Evolutionary conservation across 2,888 invertebrate species (phyloP), one percentile per base, ranked within the genome.

Genomic region (Melanostoma mellinum): DNA sequence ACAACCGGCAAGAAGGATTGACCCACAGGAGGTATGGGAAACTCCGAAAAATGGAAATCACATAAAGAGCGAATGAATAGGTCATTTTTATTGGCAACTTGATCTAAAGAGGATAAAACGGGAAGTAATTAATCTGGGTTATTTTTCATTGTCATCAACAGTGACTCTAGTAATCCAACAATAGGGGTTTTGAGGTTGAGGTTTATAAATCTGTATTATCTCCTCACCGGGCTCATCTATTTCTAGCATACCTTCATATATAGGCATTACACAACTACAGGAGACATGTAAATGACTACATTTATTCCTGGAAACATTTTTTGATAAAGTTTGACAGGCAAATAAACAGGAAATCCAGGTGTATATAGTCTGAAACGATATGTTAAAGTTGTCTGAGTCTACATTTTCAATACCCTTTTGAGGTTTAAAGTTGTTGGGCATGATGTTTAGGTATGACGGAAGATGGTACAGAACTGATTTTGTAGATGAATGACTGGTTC

Each of bases 11-110:
- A 3, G 44, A 44, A 44, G 6, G 44, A 6, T 44, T 44, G 44
- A 6, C 44, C 44, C n/a, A 44, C n/a, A 44, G 44, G 44, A 6
- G 44, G 44, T 9, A 44, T 44, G 9, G 44, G 44, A 44, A 44
- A 44, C 9, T 44, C 44, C 6, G 44, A 44, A n/a, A 44, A 44
- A 8, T 44, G n/a, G n/a, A 44, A 44, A 44, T 44, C 44, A 44
- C 44, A 44, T 8, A 44, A 44, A 8, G 44, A 44, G 6, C 44
- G 6, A 3, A 44, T 9, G n/a, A 44, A 44, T 3, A 8, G 9
- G n/a, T 44, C 44, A 44, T 8, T 44, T 8, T 44, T 44, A 44
- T 44, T 44, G 3, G 44, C 9, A 3, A 44, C 44, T 44, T 44
- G 9, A 8, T 44, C 44, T 6, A 44, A 8, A 44, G 44, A 44